phyloP scores from a whole-genome alignment of 2,113 vertebrate genomes.

The Arvicanthis niloticus region DNA sequence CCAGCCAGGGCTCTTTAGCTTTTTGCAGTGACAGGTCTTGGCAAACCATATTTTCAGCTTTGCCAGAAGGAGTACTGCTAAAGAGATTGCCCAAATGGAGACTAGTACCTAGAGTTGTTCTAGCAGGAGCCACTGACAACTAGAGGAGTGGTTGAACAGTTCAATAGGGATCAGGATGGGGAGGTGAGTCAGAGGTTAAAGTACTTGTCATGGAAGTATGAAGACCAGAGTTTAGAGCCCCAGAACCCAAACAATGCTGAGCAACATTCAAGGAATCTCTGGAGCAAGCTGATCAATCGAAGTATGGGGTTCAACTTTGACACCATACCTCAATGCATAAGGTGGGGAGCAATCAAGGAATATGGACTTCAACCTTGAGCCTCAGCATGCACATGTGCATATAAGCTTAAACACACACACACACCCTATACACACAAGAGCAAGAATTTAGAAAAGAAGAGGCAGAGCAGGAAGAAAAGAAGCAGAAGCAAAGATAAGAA shows the following conservation, averaged over 20 bases:
- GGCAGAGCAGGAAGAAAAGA: neutral
- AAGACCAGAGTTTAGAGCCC: neutral
- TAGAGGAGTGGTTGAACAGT: neutral
- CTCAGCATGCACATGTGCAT: neutral
- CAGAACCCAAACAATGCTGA: neutral
- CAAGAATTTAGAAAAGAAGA: neutral
- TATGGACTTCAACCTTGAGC: neutral
- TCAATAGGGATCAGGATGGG: neutral
- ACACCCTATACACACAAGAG: neutral
- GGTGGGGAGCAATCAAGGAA: neutral
- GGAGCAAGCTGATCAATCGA: neutral
- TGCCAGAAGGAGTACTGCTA: neutral
- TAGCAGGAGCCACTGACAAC: too few species aligned
- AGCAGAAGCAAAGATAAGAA: neutral
- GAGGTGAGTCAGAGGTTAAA: neutral
- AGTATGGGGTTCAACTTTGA: neutral
- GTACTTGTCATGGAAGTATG: neutral
- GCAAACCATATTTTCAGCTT: neutral
- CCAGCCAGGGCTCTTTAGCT: neutral
- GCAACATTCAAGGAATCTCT: neutral
- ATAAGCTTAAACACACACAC: neutral
- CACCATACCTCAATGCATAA: neutral
- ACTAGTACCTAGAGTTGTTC: neutral
- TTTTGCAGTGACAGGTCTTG: neutral
- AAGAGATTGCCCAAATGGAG: neutral